These are phyloP conservation scores for Scaptomyza reducta DNA, from an alignment of 2,888 invertebrate species.

Conservation along the genomic window DNA sequence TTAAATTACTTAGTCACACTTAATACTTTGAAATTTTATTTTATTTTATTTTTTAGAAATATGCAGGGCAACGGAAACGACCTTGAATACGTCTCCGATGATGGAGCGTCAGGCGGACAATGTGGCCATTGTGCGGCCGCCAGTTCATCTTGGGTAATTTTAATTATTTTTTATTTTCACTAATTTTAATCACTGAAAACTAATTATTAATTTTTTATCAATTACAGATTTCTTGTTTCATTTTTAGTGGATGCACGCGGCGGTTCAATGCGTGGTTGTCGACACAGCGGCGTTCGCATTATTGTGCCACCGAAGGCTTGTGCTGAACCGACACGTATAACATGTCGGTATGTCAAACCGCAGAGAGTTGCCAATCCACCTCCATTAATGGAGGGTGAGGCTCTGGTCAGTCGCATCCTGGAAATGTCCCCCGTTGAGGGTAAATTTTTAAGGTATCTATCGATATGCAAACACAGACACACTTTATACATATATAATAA, in stretches of 20 bases:
- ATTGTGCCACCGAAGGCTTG: conserved; percentile 98
- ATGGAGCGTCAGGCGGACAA: conserved; percentile 85
- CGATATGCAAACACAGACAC: too few relatives aligned
- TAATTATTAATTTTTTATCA: background rate
- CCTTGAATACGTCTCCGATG: conserved; percentile 64
- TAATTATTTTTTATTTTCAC: background rate
- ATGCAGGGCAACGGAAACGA: conserved; percentile 1
- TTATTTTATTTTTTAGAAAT: conserved; percentile 19
- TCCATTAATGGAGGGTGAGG: conserved; percentile 99
- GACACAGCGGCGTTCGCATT: conserved; percentile 98
- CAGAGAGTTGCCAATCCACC: conserved; percentile 90
- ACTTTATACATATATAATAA: too few relatives aligned
- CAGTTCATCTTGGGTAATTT: conserved; percentile 88
- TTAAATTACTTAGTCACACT: too few relatives aligned
- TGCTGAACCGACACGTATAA: conserved; percentile 97
- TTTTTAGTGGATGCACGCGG: conserved; percentile 99
- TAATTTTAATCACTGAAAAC: background rate
- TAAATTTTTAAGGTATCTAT: conserved; percentile 94
- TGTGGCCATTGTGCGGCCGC: conserved; percentile 87
- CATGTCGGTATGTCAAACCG: conserved; percentile 94
- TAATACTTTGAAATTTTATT: too few relatives aligned
- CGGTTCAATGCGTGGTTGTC: conserved; percentile 99
- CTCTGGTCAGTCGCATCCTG: conserved; percentile 95
- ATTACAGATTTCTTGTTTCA: conserved; percentile 95
- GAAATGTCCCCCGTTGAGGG: conserved; percentile 98